Evolutionary conservation across 2,113 vertebrate species (phyloP).

Genomic region (rat (Rattus norvegicus)): GRCr8 NC_086037.1:60961001-60961500

Average conservation of each 20-base stretch:
- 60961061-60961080: not conserved
- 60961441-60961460: not conserved
- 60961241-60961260: slow-evolving; percentile 27
- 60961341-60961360: slow-evolving; percentile 63
- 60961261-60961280: slow-evolving; percentile 14
- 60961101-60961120: not conserved
- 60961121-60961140: not conserved
- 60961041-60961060: not conserved
- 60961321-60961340: not conserved
- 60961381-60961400: not conserved
- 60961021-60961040: not conserved
- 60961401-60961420: not conserved
- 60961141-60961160: fast-evolving
- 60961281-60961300: not conserved
- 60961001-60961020: not conserved
- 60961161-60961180: slow-evolving; percentile 1
- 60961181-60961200: not conserved
- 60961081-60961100: not conserved
- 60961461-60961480: not conserved
- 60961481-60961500: not conserved
- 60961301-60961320: slow-evolving; percentile 34
- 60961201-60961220: not conserved
- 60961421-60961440: not conserved
- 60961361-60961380: slow-evolving; percentile 49
- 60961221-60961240: not conserved